Conservation (phyloP, 2,113 vertebrate species). For the Proterorhinus semilunaris region DNA sequence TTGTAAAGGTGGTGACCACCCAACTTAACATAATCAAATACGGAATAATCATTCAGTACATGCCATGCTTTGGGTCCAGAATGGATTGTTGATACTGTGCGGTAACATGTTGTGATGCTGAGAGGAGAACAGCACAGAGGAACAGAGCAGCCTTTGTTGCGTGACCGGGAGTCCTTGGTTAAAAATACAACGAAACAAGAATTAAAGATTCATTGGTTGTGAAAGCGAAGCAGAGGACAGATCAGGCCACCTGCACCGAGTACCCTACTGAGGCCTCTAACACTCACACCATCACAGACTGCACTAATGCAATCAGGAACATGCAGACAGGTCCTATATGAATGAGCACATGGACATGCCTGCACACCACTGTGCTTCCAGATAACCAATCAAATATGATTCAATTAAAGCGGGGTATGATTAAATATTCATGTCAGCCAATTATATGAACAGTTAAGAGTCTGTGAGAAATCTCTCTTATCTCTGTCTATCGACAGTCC, state of each 20-base stretch:
- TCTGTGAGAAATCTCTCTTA: conserved; percentile 80
- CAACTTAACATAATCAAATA: not conserved
- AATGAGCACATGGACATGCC: conserved; percentile 19
- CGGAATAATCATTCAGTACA: not conserved
- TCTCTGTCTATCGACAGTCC: conserved; percentile 82
- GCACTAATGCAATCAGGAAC: conserved; percentile 36
- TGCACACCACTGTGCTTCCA: conserved; percentile 24
- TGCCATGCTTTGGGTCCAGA: not conserved
- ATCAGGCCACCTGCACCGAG: conserved; percentile 70
- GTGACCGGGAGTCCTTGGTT: conserved; percentile 74
- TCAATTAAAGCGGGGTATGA: conserved; percentile 85
- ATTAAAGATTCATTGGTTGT: conserved; percentile 84
- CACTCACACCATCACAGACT: conserved; percentile 28
- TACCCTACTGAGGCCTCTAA: conserved; percentile 49
- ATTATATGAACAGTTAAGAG: conserved; percentile 91
- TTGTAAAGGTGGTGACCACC: not conserved
- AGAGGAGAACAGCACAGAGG: conserved; percentile 29
- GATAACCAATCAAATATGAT: conserved; percentile 90
- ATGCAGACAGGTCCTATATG: conserved; percentile 19
- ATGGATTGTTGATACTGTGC: conserved; percentile 8
- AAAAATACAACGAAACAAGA: conserved; percentile 78
- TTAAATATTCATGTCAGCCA: conserved; percentile 98
- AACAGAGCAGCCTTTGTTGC: conserved; percentile 58
- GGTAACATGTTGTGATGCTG: conserved; percentile 12
- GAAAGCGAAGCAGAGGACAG: conserved; percentile 72